Evolutionary conservation across 64 coral and sea anemone genomes (phyloP), one percentile per base, ranked within the genome.

Genomic region (Cladopsammia gracilis): DNA sequence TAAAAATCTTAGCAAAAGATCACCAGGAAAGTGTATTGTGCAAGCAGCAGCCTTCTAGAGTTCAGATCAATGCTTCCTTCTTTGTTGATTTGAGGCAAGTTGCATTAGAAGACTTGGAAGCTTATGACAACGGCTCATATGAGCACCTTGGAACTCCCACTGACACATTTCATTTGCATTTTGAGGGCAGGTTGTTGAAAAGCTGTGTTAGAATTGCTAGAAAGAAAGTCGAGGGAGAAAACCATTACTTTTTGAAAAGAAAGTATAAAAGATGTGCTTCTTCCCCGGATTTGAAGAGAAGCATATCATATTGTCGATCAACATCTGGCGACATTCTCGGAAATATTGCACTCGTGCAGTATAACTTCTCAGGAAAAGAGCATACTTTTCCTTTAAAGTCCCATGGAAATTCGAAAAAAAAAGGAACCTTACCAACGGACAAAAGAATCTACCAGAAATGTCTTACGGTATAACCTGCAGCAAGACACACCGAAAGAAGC

Each of bases 1-100:
- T 90, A 5, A 79, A 78, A 19, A 90, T 90, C 14, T n/a, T 53
- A 4, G 60, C 22, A 20, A 79, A 65, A 48, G 42, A 64, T 13
- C 88, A 90, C 59, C 19, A 46, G 16, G 73, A 62, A 48, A 90
- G 47, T 54, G 88, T 90, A 15, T 25, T 90, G 26, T 90, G 88
- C 58, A 76, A 90, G 43, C 88, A 90, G 19, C 88, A 76, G 61
- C 88, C 88, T 48, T 24, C 42, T 52, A 78, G 73, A 78, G 88
- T 90, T n/a, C 88, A 90, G 59, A 90, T 90, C 18, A 90, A 90
- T 20, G 74, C 88, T 11, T 64, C 88, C 19, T 90, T 90, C 68
- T 59, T 90, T 69, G 48, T 90, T 62, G 75, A 90, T 26, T 46
- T 90, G 25, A 59, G 73, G 64, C 48, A 22, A 12, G 88, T 90